A percentile compares a stretch with the other conserved stretches of the same genome.
phyloP scores from a whole-genome alignment of 2,113 vertebrate genomes.

The Barbus barbus region DNA sequence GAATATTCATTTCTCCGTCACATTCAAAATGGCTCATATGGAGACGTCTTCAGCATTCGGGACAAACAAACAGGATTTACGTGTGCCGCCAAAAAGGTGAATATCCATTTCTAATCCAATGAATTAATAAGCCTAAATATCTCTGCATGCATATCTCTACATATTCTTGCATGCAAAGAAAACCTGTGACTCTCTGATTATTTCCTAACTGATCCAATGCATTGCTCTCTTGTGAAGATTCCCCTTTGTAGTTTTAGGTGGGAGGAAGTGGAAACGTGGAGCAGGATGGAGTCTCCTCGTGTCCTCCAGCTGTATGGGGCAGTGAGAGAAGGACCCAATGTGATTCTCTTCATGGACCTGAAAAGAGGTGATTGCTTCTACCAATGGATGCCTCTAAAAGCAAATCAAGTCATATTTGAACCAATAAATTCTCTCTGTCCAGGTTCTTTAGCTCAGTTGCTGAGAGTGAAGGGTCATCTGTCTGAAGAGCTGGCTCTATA shows the following conservation, averaged over 20 bases:
- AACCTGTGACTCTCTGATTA: neutral
- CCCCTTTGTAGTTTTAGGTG: conserved; percentile 82
- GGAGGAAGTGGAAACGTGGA: conserved; percentile 87
- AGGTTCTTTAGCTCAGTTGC: conserved; percentile 87
- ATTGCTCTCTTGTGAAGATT: conserved; percentile 71
- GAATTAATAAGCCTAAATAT: neutral
- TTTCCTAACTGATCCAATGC: conserved; percentile 2
- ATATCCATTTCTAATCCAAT: neutral
- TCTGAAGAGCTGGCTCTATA: conserved; percentile 89
- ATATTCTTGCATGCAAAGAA: neutral
- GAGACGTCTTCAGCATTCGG: conserved; percentile 87
- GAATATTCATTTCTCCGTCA: conserved; percentile 82
- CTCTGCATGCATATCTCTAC: neutral
- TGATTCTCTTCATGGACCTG: conserved; percentile 93
- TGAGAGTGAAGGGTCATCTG: conserved; percentile 80
- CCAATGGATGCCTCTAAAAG: neutral
- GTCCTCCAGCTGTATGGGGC: conserved; percentile 91
- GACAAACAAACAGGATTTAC: conserved; percentile 86
- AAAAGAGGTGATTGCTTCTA: conserved; percentile 81
- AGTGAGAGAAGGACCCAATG: conserved; percentile 85
- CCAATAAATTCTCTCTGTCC: neutral
- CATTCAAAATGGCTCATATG: conserved; percentile 90
- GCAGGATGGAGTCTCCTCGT: conserved; percentile 77
- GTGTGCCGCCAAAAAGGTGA: conserved; percentile 94
- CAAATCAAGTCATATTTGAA: neutral